Evolutionary conservation across 2,113 vertebrate species (phyloP).

Genomic region (Cryptotis parvus): DNA sequence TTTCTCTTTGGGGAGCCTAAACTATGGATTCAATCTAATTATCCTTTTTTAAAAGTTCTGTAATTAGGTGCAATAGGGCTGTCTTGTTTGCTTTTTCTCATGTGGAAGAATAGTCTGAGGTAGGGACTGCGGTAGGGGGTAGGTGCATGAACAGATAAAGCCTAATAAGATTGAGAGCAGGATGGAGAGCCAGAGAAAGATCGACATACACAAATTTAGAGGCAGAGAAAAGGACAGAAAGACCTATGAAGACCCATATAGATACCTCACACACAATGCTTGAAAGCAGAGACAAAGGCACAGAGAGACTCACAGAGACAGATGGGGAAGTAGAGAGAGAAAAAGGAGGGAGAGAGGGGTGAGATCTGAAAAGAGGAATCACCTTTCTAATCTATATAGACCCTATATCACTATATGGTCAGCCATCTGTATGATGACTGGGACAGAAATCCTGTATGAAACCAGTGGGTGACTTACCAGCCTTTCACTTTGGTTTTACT

Average conservation of each 20-base stretch:
- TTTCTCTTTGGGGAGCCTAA: slow-evolving; percentile 43
- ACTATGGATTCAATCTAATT: slow-evolving; percentile 56
- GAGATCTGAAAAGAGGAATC: background rate
- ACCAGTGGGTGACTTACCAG: background rate
- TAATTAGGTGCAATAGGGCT: slow-evolving; percentile 20
- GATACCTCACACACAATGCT: background rate
- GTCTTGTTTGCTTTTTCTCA: slow-evolving; percentile 60
- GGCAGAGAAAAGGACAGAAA: background rate
- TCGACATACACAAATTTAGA: rapidly evolving
- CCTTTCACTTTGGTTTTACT: slow-evolving; percentile 34
- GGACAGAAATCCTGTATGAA: background rate
- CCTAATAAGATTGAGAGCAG: background rate
- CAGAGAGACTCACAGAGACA: background rate
- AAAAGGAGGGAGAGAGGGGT: background rate
- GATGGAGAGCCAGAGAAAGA: background rate
- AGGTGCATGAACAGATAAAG: background rate
- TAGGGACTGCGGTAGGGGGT: background rate
- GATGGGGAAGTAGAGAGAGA: background rate
- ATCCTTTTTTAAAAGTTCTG: slow-evolving; percentile 33
- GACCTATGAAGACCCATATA: background rate
- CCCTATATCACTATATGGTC: background rate
- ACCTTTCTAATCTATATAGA: background rate
- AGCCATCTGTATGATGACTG: background rate
- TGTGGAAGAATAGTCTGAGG: slow-evolving; percentile 14
- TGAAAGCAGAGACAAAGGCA: background rate